These are phyloP conservation scores for Drosophila suboccidentalis DNA, from an alignment of 2,888 invertebrate species.

Conservation along the genomic window DNA sequence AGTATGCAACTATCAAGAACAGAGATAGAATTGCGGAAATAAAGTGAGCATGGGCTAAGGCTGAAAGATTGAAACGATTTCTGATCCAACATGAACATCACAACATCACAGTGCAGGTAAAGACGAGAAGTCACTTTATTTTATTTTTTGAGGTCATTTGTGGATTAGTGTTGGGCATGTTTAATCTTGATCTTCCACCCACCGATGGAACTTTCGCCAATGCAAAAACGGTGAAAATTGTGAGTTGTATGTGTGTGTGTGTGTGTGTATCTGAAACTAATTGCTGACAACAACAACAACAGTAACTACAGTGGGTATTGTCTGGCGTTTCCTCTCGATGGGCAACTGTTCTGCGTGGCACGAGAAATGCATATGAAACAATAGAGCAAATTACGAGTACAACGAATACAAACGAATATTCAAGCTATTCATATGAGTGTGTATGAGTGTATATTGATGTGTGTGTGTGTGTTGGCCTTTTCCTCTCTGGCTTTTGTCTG, in stretches of 20 bases:
- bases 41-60: slow-evolving; percentile 4
- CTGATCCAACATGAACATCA: neutral
- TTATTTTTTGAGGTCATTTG: slow-evolving; percentile 8
- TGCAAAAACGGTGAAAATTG: slow-evolving; percentile 43
- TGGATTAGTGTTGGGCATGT: slow-evolving; percentile 39
- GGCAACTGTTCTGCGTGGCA: slow-evolving; percentile 41
- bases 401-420: slow-evolving; percentile 13
- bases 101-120: neutral
- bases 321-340: slow-evolving; percentile 53
- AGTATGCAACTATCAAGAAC: neutral
- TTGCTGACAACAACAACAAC: slow-evolving; percentile 48
- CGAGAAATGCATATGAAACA: slow-evolving; percentile 64
- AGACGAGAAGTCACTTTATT: slow-evolving; percentile 4
- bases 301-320: slow-evolving; percentile 52
- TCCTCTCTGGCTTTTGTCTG: slow-evolving; percentile 35
- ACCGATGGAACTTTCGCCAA: slow-evolving; percentile 55
- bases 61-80: neutral
- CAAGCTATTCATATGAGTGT: slow-evolving; percentile 1
- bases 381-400: slow-evolving; percentile 52
- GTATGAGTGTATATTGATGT: slow-evolving; percentile 13
- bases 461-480: slow-evolving; percentile 29
- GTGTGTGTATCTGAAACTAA: slow-evolving; percentile 56
- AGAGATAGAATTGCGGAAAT: neutral
- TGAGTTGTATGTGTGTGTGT: slow-evolving; percentile 18
- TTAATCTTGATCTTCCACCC: slow-evolving; percentile 48